A percentile compares a stretch with the other conserved stretches of the same genome.
Conservation (phyloP, 2,113 vertebrate genomes). For the Eupsittula cactorum region DNA sequence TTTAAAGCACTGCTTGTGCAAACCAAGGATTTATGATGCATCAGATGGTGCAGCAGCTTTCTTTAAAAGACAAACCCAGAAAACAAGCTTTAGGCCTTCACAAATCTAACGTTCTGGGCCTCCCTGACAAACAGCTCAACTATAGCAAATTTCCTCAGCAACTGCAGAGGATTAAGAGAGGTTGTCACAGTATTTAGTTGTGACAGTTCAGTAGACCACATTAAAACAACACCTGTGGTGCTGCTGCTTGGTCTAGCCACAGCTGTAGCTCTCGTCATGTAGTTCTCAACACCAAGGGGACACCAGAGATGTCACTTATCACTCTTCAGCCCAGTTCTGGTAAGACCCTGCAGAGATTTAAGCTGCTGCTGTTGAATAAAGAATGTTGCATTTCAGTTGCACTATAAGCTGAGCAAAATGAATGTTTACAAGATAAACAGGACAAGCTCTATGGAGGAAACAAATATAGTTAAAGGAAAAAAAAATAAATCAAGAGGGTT, state of each 20-base stretch:
- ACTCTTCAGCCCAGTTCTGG: background rate
- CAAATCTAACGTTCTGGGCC: background rate
- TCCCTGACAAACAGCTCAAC: background rate
- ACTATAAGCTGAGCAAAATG: background rate
- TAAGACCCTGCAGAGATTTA: background rate
- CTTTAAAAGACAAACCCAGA: background rate
- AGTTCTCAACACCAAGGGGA: background rate
- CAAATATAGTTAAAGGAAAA: background rate
- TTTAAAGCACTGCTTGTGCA: background rate
- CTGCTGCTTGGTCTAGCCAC: background rate
- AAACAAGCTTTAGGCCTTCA: background rate
- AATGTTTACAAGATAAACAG: background rate
- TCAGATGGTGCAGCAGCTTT: background rate
- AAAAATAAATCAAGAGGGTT: background rate
- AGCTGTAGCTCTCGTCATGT: background rate
- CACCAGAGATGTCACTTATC: background rate
- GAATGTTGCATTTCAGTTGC: background rate
- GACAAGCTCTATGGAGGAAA: background rate
- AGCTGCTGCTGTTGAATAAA: background rate
- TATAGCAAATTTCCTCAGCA: background rate
- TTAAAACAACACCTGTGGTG: background rate
- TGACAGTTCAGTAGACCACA: background rate
- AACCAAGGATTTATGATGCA: background rate
- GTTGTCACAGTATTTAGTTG: accelerated
- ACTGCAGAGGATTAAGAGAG: accelerated